These are phyloP conservation scores for Andrena cerasifolii DNA, from an alignment of 1,140 invertebrate genomes.

Conservation along the genomic window DNA sequence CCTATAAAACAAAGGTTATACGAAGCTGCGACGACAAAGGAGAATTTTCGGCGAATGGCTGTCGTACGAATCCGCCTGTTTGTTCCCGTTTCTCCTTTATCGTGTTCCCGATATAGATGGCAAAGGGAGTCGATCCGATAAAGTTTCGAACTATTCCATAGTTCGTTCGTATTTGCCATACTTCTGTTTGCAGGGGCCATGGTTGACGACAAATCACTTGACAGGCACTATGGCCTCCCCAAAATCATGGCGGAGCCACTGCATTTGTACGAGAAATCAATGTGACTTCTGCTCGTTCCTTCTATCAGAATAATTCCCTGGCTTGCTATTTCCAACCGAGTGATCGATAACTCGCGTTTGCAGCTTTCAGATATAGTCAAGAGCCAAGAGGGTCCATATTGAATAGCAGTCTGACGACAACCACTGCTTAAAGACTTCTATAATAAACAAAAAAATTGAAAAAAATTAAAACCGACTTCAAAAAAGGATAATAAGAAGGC, in stretches of 20 bases:
- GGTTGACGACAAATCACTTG: conserved; percentile 20
- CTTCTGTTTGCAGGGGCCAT: conserved; percentile 5
- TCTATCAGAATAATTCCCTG: neutral
- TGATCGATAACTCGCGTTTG: neutral
- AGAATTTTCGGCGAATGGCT: neutral
- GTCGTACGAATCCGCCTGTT: neutral
- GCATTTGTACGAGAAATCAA: conserved; percentile 16
- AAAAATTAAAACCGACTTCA: no score
- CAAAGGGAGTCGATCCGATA: neutral
- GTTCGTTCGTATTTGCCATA: conserved; percentile 13
- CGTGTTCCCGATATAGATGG: neutral
- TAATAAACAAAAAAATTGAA: no score
- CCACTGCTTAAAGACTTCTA: neutral
- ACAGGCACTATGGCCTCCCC: conserved; percentile 2
- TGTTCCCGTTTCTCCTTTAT: neutral
- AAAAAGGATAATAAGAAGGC: no score
- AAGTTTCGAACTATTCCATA: conserved; percentile 14
- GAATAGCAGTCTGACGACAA: neutral
- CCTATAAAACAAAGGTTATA: neutral
- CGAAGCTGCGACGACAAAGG: neutral
- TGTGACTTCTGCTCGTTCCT: neutral
- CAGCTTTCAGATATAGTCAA: no score
- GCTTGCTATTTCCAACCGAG: neutral
- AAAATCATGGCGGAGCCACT: neutral
- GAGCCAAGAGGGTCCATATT: no score